These are phyloP conservation scores for Drosophila subpulchrella DNA, from an alignment of 1,140 invertebrate species.

Conservation along the genomic window DNA sequence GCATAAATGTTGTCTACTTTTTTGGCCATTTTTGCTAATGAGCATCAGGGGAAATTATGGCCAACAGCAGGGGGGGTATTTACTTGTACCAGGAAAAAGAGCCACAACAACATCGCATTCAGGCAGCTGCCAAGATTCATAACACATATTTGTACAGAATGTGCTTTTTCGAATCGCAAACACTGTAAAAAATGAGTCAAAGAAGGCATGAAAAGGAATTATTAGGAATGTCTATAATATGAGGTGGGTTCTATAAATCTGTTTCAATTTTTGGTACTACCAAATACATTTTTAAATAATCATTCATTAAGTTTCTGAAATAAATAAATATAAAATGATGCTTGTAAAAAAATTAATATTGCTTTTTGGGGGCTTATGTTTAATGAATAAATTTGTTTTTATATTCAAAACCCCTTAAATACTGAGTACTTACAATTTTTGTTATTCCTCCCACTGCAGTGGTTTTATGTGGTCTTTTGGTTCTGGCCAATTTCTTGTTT, in stretches of 20 bases:
- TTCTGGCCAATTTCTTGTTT: slow-evolving; percentile 60
- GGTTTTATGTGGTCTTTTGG: slow-evolving; percentile 15
- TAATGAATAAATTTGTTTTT: no score
- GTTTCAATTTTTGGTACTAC: no score
- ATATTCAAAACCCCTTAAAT: no score
- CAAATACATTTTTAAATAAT: no score
- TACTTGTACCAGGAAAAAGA: background rate
- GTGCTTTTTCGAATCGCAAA: slow-evolving; percentile 15
- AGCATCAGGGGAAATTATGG: slow-evolving; percentile 73
- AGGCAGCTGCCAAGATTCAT: slow-evolving; percentile 61
- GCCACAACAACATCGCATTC: slow-evolving; percentile 12
- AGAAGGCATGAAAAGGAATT: no score
- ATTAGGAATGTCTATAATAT: no score
- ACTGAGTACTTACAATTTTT: background rate
- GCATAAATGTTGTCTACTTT: slow-evolving; percentile 60
- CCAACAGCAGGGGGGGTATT: slow-evolving; percentile 25
- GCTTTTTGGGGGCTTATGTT: no score
- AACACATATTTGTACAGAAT: slow-evolving; percentile 60
- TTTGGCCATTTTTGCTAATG: slow-evolving; percentile 54
- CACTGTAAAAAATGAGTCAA: background rate
- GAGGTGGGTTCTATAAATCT: no score
- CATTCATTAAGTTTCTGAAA: no score
- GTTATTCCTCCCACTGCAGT: slow-evolving; percentile 14
- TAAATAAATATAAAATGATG: no score
- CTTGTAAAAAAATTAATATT: no score